These are phyloP conservation scores for Diuraphis noxia DNA, from an alignment of 1,140 invertebrate genomes.

Conservation along the genomic window DNA sequence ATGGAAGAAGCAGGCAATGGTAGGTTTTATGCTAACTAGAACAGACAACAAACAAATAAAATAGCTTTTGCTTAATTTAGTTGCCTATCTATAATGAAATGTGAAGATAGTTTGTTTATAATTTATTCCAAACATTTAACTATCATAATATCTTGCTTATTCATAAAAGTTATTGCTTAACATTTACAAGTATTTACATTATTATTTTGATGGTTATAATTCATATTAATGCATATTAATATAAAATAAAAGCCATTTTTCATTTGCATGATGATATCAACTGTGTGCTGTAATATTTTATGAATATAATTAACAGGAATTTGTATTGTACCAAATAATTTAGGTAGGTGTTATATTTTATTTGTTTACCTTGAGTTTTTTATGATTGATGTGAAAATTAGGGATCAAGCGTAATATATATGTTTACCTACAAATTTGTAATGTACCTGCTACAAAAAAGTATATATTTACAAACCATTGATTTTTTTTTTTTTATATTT, in stretches of 20 bases:
- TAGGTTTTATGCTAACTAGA: slow-evolving; percentile 68
- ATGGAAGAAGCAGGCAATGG: slow-evolving; percentile 95
- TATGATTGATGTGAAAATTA: slow-evolving; percentile 38
- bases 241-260: neutral
- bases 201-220: neutral
- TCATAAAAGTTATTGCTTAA: neutral
- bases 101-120: neutral
- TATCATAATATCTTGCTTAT: neutral
- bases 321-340: slow-evolving; percentile 49
- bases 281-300: slow-evolving; percentile 9
- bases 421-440: slow-evolving; percentile 22
- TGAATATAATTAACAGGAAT: slow-evolving; percentile 45
- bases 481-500: neutral
- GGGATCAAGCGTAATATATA: slow-evolving; percentile 2
- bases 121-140: neutral
- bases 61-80: slow-evolving; percentile 48
- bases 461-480: neutral
- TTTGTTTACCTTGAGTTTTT: slow-evolving; percentile 47
- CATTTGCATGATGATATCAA: neutral
- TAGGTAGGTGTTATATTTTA: slow-evolving; percentile 50
- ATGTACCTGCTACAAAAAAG: slow-evolving; percentile 41
- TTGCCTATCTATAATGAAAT: slow-evolving; percentile 13
- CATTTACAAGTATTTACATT: neutral
- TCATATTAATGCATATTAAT: slow-evolving; percentile 11
- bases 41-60: slow-evolving; percentile 32